Evolutionary conservation across 2,888 invertebrate species (phyloP).

Genomic region (Cancer borealis): DNA sequence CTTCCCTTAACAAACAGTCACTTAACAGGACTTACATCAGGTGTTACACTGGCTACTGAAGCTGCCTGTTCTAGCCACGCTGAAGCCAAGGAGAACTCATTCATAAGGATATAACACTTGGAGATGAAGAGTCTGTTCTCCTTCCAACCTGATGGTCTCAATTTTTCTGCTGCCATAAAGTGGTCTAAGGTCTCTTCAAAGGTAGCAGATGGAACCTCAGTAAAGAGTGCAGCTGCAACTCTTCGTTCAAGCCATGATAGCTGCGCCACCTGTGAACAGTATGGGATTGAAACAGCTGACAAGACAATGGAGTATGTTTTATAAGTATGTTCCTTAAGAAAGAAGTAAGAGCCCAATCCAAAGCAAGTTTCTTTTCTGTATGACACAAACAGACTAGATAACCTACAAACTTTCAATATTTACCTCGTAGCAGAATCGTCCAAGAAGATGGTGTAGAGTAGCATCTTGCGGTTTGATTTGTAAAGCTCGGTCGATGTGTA

Average conservation of each 20-base stretch:
- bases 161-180: constrained; percentile 82
- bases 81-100: constrained; percentile 82
- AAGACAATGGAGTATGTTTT: background rate
- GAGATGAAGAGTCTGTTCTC: constrained; percentile 83
- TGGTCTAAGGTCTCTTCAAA: constrained; percentile 84
- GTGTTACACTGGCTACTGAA: constrained; percentile 78
- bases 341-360: no score
- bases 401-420: background rate
- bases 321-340: no score
- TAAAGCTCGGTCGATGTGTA: constrained; percentile 86
- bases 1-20: background rate
- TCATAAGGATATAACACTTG: constrained; percentile 83
- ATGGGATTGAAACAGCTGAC: background rate
- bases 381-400: no score
- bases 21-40: constrained; percentile 78
- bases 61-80: constrained; percentile 81
- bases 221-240: constrained; percentile 85
- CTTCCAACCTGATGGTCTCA: constrained; percentile 83
- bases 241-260: constrained; percentile 86
- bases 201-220: constrained; percentile 84
- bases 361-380: no score
- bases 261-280: constrained; percentile 81
- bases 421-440: constrained; percentile 80
- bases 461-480: constrained; percentile 84
- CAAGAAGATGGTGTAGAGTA: constrained; percentile 85